Evolutionary conservation across 2,113 vertebrate genomes (phyloP), one percentile per base, ranked within the genome.

Genomic region (Urocitellus parryii): DNA sequence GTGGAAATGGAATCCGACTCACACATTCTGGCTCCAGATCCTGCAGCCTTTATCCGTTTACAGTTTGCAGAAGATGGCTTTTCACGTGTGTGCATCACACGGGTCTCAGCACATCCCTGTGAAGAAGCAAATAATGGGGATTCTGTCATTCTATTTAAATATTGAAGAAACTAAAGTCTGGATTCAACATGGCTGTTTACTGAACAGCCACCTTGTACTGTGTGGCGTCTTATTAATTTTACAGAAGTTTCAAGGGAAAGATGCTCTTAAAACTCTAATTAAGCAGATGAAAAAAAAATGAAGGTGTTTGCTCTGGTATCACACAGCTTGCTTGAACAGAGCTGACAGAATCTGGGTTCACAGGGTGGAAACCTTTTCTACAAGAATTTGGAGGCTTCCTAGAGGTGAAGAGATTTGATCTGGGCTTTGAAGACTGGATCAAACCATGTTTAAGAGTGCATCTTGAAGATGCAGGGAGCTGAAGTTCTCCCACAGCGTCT

Each of bases 201-300:
- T 56, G 53, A 80, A 7, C 22, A 80, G 53, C 65, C 85, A 68
- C 20, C 11, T 74, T n/a, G 4, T 51, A 13, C 73, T 82, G 68
- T 37, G 72, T 63, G 58, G 32, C 22, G 1, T 93, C 37, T 89
- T 68, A 92, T 93, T 91, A 91, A 93, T 89, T 96, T 87, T 56
- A 58, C 32, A 34, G 42, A 0, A 27, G 63, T 96, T 91, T 95
- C 24, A 29, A 93, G 34, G 61, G 70, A 78, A 91, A 73, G 13
- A 58, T 88, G 17, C 67, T 90, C 73, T 95, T 77, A 56, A 68
- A 88, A 67, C 37, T 16, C 24, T 81, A 88, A 88, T 91, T 90
- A 88, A 95, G 70, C 61, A 87, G 27, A 90, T 48, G 8, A 95
- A 79, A 85, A 95, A 78, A 82, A 67, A 76, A 84, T 73, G 67